Evolutionary conservation across 2,113 vertebrate genomes (phyloP).

Genomic region (Vireo altiloquus): DNA sequence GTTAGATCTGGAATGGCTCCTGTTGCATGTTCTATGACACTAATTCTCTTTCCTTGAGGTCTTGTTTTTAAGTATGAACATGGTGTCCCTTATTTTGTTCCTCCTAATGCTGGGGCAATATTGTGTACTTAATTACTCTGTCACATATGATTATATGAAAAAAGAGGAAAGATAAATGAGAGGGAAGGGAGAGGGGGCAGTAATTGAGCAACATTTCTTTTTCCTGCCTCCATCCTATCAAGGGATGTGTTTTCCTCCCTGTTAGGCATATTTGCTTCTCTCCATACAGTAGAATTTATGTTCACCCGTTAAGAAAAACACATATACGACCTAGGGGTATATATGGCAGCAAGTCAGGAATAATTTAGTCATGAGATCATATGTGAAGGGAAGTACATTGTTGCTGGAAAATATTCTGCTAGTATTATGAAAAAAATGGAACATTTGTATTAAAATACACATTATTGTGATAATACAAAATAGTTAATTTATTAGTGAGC

Average conservation of each 20-base stretch:
- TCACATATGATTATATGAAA: not conserved
- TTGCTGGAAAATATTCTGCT: not conserved
- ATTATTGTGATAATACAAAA: not conserved
- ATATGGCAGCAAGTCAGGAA: constrained; percentile 9
- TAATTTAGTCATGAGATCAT: constrained; percentile 23
- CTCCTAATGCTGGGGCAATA: not conserved
- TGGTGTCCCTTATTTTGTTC: not conserved
- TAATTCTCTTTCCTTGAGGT: not conserved
- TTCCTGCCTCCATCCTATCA: not conserved
- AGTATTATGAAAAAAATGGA: not conserved
- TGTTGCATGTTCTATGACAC: not conserved
- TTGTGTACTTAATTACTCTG: not conserved
- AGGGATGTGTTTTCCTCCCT: not conserved
- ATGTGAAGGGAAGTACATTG: not conserved
- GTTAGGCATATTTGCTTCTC: not conserved
- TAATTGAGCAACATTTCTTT: not conserved
- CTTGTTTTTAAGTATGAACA: not conserved
- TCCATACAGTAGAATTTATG: not conserved
- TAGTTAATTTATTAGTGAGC: not conserved
- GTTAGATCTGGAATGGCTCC: not conserved
- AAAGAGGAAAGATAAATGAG: not conserved
- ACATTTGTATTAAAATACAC: not conserved
- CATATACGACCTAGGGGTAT: not conserved
- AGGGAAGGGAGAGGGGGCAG: not conserved
- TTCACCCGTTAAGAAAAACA: not conserved